Conservation (phyloP, 2,888 invertebrate species). For the Pachliopta kotzebuea region DNA sequence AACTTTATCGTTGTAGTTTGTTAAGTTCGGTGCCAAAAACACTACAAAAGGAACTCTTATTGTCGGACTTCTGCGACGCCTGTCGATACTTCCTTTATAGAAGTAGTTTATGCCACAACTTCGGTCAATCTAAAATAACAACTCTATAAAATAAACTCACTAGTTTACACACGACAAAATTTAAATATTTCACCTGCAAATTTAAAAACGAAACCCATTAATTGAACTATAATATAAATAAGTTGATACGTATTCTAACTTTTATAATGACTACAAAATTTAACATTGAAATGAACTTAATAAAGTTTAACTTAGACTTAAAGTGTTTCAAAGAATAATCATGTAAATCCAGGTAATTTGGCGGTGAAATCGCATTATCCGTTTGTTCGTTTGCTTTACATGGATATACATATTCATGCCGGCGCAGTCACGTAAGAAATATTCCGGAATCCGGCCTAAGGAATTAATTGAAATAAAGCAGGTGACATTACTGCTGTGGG, state of each 20-base stretch:
- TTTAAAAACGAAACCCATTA: too few relatives aligned
- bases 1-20: conserved; percentile 1
- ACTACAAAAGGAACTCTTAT: conserved; percentile 19
- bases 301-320: not conserved
- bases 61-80: conserved; percentile 19
- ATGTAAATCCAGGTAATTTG: not conserved
- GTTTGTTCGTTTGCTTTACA: conserved; percentile 13
- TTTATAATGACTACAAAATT: not conserved
- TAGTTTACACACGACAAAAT: not conserved
- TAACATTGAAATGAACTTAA: not conserved
- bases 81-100: conserved; percentile 14
- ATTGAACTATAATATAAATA: not conserved
- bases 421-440: conserved; percentile 27
- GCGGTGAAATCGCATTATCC: conserved; percentile 16
- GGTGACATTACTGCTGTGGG: conserved; percentile 51
- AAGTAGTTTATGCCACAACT: conserved; percentile 3
- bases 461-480: conserved; percentile 63
- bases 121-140: not conserved
- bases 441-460: conserved; percentile 26
- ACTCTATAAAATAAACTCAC: not conserved
- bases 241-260: not conserved
- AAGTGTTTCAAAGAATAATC: not conserved
- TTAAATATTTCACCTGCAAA: too few relatives aligned
- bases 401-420: conserved; percentile 24
- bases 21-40: conserved; percentile 20